Base-by-base conservation (phyloP, 2,888 invertebrate species). In the Poecilus cupreus region DNA sequence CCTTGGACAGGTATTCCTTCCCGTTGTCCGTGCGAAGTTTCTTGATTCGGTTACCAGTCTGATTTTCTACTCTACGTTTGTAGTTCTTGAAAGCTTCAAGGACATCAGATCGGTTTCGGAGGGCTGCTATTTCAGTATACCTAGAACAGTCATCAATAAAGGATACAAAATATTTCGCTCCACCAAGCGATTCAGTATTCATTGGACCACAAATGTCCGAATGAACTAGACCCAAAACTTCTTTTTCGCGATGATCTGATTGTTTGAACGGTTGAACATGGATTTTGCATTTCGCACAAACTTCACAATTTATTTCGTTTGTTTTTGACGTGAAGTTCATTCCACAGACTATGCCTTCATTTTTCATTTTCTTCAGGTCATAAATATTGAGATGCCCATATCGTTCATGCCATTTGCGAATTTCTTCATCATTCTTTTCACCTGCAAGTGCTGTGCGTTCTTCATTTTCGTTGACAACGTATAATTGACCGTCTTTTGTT, bases 131-230 rank as follows among this genome's bases (percentile, higher is more conserved):
- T n/a, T 83, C 82, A 13, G 84, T 83, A 83, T 84, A 85, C n/a
- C 85, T 76, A 1, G 83, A 82, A 60, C 80, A 57, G 74, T 86
- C 85, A 18, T 86, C 85, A 1, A 86, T 85, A 22, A 86, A 86
- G 3, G 83, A 83, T 0, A 84, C 57, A 8, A 85, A 83, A 82
- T 85, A 86, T 70, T 49, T 83, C 0, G 84, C 82, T 6, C 83
- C 82, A 24, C 84, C 84, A 5, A 82, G 46, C 0, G 85, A 85
- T 64, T 83, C 43, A 81, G 86, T 10, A 83, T 83, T 51, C 83
- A 83, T 6, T 85, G 80, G 74, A 84, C 85, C 1, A 82, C 84
- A 84, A 22, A 85, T 84, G 26, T 85, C 85, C 0, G 83, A 82
- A 82, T 85, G 84, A 0, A 85, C 24, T 8, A 85, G 26, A 0